phyloP scores from a whole-genome alignment of 2,888 invertebrate species.

The Nemotelus pantherinus region DNA sequence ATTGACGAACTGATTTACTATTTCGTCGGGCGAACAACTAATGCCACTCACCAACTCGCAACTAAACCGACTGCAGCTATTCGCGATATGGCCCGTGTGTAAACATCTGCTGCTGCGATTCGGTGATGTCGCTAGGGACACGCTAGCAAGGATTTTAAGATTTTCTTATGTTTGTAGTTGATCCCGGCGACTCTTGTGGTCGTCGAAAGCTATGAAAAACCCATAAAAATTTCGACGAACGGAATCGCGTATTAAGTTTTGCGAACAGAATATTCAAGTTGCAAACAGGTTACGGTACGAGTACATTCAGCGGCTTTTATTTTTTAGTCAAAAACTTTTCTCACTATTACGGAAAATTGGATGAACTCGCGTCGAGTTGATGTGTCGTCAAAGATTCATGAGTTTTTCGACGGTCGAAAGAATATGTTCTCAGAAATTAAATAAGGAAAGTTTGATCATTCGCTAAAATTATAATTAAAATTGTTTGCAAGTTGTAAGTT shows the following conservation, averaged over 20 bases:
- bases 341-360: constrained; percentile 36
- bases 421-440: constrained; percentile 12
- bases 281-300: constrained; percentile 21
- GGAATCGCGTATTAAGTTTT: constrained; percentile 30
- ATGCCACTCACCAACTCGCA: not conserved
- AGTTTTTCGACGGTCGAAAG: constrained; percentile 5
- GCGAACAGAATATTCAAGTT: constrained; percentile 31
- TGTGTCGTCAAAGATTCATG: constrained; percentile 37
- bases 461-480: constrained; percentile 20
- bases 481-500: not conserved
- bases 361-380: constrained; percentile 28
- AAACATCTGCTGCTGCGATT: not conserved
- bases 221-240: constrained; percentile 12
- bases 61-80: not conserved
- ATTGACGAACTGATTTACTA: constrained; percentile 40
- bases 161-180: not conserved
- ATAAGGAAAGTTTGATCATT: constrained; percentile 15
- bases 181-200: constrained; percentile 21
- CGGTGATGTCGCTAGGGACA: not conserved
- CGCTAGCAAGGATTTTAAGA: constrained; percentile 3
- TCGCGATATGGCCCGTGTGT: not conserved
- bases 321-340: constrained; percentile 35
- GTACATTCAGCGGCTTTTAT: constrained; percentile 2
- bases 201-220: constrained; percentile 30
- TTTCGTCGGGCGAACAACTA: constrained; percentile 21